Base-by-base conservation (phyloP, 2,888 invertebrate genomes). In the Epistrophe grossulariae region DNA sequence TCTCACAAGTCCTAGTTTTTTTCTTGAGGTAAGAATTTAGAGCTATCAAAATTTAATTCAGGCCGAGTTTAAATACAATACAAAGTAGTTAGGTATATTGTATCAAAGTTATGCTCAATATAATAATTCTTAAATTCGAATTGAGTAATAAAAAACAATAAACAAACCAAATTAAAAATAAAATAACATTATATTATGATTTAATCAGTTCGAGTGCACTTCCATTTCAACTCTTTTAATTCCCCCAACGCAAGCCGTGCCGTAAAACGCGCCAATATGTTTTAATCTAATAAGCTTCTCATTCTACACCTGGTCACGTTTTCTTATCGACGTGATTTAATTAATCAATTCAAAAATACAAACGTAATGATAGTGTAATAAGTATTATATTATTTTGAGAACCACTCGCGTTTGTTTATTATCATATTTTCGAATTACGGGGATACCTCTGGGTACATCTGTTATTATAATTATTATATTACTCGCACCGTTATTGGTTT, bases 271-370 rank as follows among this genome's bases (percentile, higher is more conserved):
- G 17, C 62, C 19, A 70, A 28, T 40, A 7, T 55, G 11, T 28
- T 55, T 11, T n/a, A 38, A 40, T 70, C 35, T 62, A 17, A 19
- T 11, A n/a, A 68, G 50, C 35, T 38, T 0, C 68, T 50, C 24
- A 50, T 19, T 38, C 10, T 31, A 19, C 38, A 57, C 24, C 19
- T 60, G 52, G 77, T 84, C 84, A 84, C 72, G 80, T 72, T 76
- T 81, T 76, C 45, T 80, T 84, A 77, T 84, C 66, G 28, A 72
- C 15, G 45, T 48, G 80, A 80, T 79, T 84, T 84, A 84, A 84
- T 81, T 84, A 81, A 81, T 84, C 81, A 84, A 76, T 84, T 84
- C 66, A 81, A 66, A 81, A 80, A 19, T 40, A 38, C 55, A 72
- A 80, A 72, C 48, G 81, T 72, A 72, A 62, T 72, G 77, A 48